These are phyloP conservation scores for Brachypalpus laphriformis DNA, from an alignment of 2,888 invertebrate species.

Conservation along the genomic window DNA sequence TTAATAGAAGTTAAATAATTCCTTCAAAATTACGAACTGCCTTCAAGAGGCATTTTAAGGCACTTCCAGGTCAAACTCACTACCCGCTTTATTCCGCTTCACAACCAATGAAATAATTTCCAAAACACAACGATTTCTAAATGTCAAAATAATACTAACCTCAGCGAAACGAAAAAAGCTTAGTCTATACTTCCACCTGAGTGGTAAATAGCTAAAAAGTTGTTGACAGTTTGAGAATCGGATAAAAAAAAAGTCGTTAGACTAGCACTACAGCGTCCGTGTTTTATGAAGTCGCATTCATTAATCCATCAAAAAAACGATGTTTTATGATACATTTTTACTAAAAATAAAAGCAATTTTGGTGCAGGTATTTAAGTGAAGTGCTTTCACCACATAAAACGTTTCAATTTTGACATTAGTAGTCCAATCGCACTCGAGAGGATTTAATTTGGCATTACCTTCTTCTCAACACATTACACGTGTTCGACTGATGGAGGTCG, in stretches of 20 bases:
- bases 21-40: neutral
- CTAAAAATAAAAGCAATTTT: no score
- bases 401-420: no score
- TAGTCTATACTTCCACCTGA: neutral
- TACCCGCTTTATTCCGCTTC: neutral
- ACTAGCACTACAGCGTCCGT: neutral
- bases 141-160: slow-evolving; percentile 13
- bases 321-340: no score
- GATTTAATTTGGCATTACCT: no score
- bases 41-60: slow-evolving; percentile 3
- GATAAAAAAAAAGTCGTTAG: neutral
- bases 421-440: no score
- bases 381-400: no score
- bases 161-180: neutral
- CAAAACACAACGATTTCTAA: neutral
- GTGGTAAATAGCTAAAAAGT: neutral
- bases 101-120: neutral
- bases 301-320: no score
- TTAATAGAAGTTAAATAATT: neutral
- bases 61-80: neutral
- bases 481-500: no score
- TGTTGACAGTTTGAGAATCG: slow-evolving; percentile 5
- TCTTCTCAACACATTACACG: no score
- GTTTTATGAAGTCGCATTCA: no score
- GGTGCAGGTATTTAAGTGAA: no score